Evolutionary conservation across 2,888 invertebrate genomes (phyloP).

Genomic region (Rhingia rostrata): DNA sequence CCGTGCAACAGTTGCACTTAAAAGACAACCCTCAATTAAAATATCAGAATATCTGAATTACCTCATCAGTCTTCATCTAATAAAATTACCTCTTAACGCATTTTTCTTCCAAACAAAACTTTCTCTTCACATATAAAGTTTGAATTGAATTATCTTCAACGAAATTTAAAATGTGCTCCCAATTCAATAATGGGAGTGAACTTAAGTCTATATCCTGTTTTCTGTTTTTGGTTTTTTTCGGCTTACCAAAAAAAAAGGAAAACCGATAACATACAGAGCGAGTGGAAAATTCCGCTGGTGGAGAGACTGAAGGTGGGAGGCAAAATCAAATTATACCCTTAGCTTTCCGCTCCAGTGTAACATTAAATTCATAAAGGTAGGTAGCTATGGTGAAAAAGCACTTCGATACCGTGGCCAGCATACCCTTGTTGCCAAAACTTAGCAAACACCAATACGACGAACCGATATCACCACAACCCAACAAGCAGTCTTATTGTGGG

Average conservation of each 20-base stretch:
- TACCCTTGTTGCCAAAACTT: constrained; percentile 32
- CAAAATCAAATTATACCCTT: constrained; percentile 46
- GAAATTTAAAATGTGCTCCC: constrained; percentile 34
- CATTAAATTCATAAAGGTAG: constrained; percentile 67
- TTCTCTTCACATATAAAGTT: not conserved
- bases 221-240: too few relatives aligned
- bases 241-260: not conserved
- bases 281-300: constrained; percentile 36
- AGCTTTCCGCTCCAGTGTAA: constrained; percentile 55
- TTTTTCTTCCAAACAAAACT: not conserved
- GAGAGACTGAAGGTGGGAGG: constrained; percentile 45
- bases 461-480: constrained; percentile 47
- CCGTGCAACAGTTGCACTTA: too few relatives aligned
- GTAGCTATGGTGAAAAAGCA: constrained; percentile 39
- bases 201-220: constrained; percentile 6
- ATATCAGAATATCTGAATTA: too few relatives aligned
- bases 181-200: not conserved
- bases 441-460: constrained; percentile 14
- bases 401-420: constrained; percentile 25
- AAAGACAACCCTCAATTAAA: too few relatives aligned
- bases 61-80: too few relatives aligned
- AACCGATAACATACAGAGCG: constrained; percentile 26
- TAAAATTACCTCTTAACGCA: not conserved
- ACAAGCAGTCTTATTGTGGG: constrained; percentile 42
- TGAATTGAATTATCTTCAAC: not conserved